Evolutionary conservation across 2,113 vertebrate genomes (phyloP).

Genomic region (Pollachius pollachius): DNA sequence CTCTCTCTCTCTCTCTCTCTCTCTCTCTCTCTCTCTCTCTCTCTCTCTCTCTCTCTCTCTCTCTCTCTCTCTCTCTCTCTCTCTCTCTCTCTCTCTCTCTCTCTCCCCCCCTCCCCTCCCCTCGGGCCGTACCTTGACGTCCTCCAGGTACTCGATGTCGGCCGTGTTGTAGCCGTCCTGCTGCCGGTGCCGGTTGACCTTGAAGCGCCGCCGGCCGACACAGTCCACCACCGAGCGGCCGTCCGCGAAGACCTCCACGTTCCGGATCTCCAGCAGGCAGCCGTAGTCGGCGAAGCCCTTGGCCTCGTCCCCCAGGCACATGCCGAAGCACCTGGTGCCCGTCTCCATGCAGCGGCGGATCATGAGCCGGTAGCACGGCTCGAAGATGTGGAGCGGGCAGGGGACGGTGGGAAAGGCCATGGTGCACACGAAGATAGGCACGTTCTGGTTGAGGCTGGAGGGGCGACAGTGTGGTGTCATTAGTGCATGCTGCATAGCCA

Average conservation of each 20-base stretch:
- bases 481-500: too few species aligned
- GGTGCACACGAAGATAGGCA: slow-evolving; percentile 93
- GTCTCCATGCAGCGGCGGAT: slow-evolving; percentile 91
- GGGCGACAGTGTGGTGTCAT: neutral
- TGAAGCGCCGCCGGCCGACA: slow-evolving; percentile 82
- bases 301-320: slow-evolving; percentile 86
- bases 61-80: neutral
- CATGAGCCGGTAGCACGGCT: slow-evolving; percentile 90
- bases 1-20: neutral
- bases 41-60: neutral
- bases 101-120: neutral
- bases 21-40: neutral
- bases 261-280: slow-evolving; percentile 87
- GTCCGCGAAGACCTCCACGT: slow-evolving; percentile 88
- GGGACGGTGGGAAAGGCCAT: slow-evolving; percentile 93
- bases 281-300: slow-evolving; percentile 89
- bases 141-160: slow-evolving; percentile 89
- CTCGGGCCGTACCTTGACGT: slow-evolving; percentile 74
- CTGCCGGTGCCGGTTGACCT: slow-evolving; percentile 83
- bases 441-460: slow-evolving; percentile 86
- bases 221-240: slow-evolving; percentile 88
- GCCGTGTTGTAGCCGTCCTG: slow-evolving; percentile 91
- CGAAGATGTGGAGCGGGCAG: slow-evolving; percentile 89
- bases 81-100: neutral
- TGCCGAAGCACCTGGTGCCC: slow-evolving; percentile 88